Base-by-base conservation (phyloP, 1,140 invertebrate genomes). In the Drosophila aff. region DNA sequence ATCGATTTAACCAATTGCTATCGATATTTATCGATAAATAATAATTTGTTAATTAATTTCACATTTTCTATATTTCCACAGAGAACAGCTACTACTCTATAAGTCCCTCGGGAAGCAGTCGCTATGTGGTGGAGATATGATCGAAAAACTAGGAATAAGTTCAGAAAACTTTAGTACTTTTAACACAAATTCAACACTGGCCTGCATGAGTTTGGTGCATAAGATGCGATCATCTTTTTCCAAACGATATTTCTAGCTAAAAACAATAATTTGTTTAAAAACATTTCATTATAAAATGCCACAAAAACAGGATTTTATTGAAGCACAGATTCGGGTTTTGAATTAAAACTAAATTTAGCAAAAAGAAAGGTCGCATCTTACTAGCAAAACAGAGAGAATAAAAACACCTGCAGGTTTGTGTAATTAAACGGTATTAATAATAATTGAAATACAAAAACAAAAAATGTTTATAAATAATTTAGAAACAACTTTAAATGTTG, bases 61-160 rank as follows among this genome's bases (percentile, higher is more conserved):
- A 8, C 1, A 11, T 18, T 15, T 36, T n/a, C 28, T 53, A 26
- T 38, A n/a, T 83, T 67, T 36, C 80, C 79, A 8, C 72, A 92
- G 91, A 92, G 74, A 92, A 91, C 64, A 92, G 91, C 78, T 92
- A 92, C 58, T 92, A 92, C 53, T 92, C 91, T 21, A 91, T 92
- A 53, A 92, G 91, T 77, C 91, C 91, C 31, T 83, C 87, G 23
- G 78, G 80, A 76, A 92, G 91, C 76, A 91, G 85, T 82, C 91
- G 91, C 62, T 92, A 92, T 52, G 87, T 92, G 52, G 91, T 92
- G 40, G 87, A 92, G 38, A 91, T 92, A 26, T 92, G 62, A 87
- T 13, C 52, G 18, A 49, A 31, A 60, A 46, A 38, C 13, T 57
- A 58, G 23, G 2, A 26, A 38, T 21, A 41, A 58, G n/a, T 9